These are phyloP conservation scores for Campoplex capitator DNA, from an alignment of 2,888 invertebrate species.

Conservation along the genomic window DNA sequence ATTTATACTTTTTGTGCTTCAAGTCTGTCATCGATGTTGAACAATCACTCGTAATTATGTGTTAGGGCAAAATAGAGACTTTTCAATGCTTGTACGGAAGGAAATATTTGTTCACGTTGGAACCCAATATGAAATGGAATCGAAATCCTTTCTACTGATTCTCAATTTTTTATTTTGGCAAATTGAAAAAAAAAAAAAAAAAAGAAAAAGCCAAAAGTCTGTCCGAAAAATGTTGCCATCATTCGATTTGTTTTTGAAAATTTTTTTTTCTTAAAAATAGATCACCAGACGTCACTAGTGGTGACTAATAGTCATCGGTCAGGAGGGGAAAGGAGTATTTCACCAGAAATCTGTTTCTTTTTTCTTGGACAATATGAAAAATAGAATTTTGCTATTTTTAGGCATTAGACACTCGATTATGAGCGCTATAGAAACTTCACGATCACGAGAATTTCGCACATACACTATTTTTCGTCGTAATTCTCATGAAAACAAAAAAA, in stretches of 20 bases:
- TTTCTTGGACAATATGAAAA: background rate
- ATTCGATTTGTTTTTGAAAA: background rate
- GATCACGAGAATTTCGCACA: background rate
- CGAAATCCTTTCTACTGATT: background rate
- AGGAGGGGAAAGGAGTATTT: background rate
- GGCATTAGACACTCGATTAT: background rate
- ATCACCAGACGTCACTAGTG: background rate
- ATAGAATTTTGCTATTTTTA: conserved; percentile 1
- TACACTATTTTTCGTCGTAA: background rate
- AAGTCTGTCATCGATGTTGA: background rate
- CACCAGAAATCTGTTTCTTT: background rate
- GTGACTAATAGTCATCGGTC: background rate
- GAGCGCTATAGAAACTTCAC: background rate
- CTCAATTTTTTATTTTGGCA: background rate
- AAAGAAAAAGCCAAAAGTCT: background rate
- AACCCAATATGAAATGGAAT: background rate
- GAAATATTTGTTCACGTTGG: too few relatives aligned
- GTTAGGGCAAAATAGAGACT: background rate
- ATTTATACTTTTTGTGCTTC: background rate
- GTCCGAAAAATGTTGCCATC: background rate
- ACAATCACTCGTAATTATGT: background rate
- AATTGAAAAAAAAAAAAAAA: background rate
- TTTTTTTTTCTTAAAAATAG: background rate
- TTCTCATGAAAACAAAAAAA: background rate
- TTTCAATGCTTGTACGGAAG: too few relatives aligned